phyloP scores from a whole-genome alignment of 1,140 invertebrate genomes.

The Pachypsylla venusta region DNA sequence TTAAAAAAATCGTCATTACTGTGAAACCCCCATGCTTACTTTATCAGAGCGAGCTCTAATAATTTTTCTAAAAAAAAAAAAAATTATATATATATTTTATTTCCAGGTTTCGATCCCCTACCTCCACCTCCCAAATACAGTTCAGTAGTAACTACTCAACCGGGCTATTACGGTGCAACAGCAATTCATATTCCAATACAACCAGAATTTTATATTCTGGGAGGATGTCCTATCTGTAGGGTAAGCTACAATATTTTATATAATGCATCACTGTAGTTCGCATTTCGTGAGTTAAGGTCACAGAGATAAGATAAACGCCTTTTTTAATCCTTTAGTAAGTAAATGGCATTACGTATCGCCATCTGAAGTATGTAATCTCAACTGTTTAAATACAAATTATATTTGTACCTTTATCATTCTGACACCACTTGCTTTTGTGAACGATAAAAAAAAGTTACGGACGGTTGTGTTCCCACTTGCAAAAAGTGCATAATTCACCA shows the following conservation, averaged over 20 bases:
- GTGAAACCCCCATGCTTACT: background rate
- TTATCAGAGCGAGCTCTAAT: background rate
- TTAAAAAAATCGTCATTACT: background rate
- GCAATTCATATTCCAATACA: slow-evolving; percentile 28
- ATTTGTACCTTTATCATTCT: background rate
- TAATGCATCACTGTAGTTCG: background rate
- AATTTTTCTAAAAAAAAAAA: background rate
- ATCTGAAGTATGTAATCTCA: too few species aligned
- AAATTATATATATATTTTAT: background rate
- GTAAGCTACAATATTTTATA: slow-evolving; percentile 31
- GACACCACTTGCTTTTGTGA: background rate
- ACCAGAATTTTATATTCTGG: slow-evolving; percentile 51
- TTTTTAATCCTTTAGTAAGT: background rate
- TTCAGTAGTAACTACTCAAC: background rate
- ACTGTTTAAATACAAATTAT: background rate
- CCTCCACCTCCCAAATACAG: background rate
- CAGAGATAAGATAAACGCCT: background rate
- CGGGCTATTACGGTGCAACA: slow-evolving; percentile 19
- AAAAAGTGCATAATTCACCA: too few species aligned
- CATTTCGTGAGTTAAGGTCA: background rate
- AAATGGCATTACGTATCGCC: background rate
- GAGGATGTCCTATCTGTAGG: slow-evolving; percentile 65
- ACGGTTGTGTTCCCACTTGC: too few species aligned
- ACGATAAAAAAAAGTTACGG: too few species aligned
- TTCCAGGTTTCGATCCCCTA: background rate